Evolutionary conservation across 2,113 vertebrate genomes (phyloP), one percentile per base, ranked within the genome.

Genomic region (Xyrauchen texanus): DNA sequence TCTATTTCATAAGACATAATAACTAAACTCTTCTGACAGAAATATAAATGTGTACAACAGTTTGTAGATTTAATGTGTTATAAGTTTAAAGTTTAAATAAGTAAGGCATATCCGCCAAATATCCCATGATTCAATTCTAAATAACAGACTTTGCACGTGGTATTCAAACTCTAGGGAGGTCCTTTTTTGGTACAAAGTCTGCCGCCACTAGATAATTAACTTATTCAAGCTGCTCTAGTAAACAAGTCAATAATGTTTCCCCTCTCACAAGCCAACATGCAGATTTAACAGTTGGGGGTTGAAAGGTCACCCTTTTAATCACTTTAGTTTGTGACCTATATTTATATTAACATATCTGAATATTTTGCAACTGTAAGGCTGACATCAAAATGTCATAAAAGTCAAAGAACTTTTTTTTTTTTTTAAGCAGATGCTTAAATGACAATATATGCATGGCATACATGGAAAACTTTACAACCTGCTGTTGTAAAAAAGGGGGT

Each of bases 121-220:
- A 21, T 47, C 47, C 55, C 68, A 58, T 58, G 53, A 5, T 11
- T 45, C 53, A 79, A 52, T 44, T 13, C 7, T 34, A 58, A 79
- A 79, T 53, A 71, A 55, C 34, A 13, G 9, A 4, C 52, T 55
- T 8, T 8, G 7, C 7, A 49, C 7, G 47, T 13, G 52, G 10
- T 12, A 10, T 1, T 55, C 52, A 55, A 55, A 34, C 21, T 11
- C n/a, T 58, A 58, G 55, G 0, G 6, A 15, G 55, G 55, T 58
- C 55, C 6, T 3, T 7, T 58, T 15, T 5, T 6, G 8, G 74
- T 51, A 45, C 74, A 81, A 81, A 77, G 74, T 81, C 80, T 81
- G 60, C 6, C 12, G 13, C 15, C 8, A 44, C 60, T 45, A 47
- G 9, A 42, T 57, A 53, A 66, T 65, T 49, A 21, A 77, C 68